A percentile compares a stretch with the other conserved stretches of the same genome.
Conservation (phyloP, 2,113 vertebrate genomes). For the Clinocottus analis region DNA sequence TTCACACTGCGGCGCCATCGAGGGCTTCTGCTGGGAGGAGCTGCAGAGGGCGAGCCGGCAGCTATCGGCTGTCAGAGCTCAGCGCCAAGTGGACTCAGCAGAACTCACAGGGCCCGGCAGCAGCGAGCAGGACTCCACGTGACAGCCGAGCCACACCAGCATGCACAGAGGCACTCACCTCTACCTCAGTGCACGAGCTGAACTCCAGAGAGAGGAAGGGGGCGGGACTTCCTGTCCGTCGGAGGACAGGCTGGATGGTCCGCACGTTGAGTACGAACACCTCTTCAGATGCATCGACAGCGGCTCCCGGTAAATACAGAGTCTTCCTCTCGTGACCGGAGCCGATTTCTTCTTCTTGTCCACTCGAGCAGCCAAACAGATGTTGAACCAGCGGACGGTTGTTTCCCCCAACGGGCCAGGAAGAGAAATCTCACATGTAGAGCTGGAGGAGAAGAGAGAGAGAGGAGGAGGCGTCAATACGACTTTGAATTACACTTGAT, state of each 20-base stretch:
- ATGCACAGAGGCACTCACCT: constrained; percentile 47
- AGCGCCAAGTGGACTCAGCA: constrained; percentile 37
- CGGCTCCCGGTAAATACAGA: not conserved
- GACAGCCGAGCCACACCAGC: constrained; percentile 37
- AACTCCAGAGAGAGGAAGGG: constrained; percentile 15
- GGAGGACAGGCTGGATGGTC: not conserved
- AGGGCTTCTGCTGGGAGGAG: constrained; percentile 38
- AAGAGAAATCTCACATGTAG: constrained; percentile 28
- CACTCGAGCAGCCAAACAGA: constrained; percentile 2
- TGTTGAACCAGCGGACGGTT: not conserved
- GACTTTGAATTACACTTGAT: constrained; percentile 34
- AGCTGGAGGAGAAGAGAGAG: constrained; percentile 18
- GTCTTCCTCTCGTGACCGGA: not conserved
- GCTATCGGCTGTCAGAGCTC: constrained; percentile 55
- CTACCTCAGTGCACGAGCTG: constrained; percentile 16
- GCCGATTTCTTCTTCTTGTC: not conserved
- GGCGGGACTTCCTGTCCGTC: constrained; percentile 5
- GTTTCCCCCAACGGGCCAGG: constrained; percentile 5
- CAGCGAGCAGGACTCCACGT: too few relatives aligned
- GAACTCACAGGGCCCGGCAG: constrained; percentile 33
- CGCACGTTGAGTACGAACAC: not conserved
- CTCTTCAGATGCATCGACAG: not conserved
- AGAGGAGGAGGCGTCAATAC: constrained; percentile 26
- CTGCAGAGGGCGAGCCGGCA: constrained; percentile 48
- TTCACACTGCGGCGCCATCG: constrained; percentile 47